Conservation (phyloP, 2,797 vertebrate genomes). For the Etheostoma nigrum region DNA sequence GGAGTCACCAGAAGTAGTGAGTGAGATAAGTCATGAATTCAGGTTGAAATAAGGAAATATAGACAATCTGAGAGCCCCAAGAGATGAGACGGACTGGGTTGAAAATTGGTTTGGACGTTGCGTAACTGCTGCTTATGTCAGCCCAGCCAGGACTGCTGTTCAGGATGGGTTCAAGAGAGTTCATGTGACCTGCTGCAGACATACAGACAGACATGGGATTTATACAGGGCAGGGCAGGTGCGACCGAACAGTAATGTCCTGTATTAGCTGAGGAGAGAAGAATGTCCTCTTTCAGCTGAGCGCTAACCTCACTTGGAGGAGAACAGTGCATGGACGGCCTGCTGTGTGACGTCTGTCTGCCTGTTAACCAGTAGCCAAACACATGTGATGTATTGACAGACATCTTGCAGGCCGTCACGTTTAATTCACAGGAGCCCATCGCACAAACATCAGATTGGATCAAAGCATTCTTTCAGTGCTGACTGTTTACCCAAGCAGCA, state of each 20-base stretch:
- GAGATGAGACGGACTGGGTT: slow-evolving; percentile 21
- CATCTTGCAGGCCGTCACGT: neutral
- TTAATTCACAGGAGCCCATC: slow-evolving; percentile 28
- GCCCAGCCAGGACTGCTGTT: slow-evolving; percentile 38
- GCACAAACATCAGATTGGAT: slow-evolving; percentile 25
- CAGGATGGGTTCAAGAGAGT: slow-evolving; percentile 54
- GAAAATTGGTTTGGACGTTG: slow-evolving; percentile 18
- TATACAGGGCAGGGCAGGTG: slow-evolving; percentile 69
- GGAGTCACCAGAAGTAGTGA: neutral
- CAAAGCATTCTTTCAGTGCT: slow-evolving; percentile 47
- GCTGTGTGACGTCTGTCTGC: slow-evolving; percentile 28
- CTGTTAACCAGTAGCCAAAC: slow-evolving; percentile 17
- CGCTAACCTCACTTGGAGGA: slow-evolving; percentile 48
- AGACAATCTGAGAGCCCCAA: slow-evolving; percentile 24
- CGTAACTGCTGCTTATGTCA: slow-evolving; percentile 27
- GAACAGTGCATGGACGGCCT: slow-evolving; percentile 17
- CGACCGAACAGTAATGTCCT: slow-evolving; percentile 71
- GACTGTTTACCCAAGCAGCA: slow-evolving; percentile 56
- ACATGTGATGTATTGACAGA: slow-evolving; percentile 27
- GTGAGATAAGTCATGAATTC: slow-evolving; percentile 1
- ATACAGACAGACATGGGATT: slow-evolving; percentile 61
- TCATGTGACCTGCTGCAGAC: slow-evolving; percentile 62
- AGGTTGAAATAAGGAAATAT: slow-evolving; percentile 26
- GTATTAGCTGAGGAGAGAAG: slow-evolving; percentile 62
- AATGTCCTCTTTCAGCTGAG: slow-evolving; percentile 73